Base-by-base conservation (phyloP, 2,888 invertebrate genomes). In the Onchidella celtica region DNA sequence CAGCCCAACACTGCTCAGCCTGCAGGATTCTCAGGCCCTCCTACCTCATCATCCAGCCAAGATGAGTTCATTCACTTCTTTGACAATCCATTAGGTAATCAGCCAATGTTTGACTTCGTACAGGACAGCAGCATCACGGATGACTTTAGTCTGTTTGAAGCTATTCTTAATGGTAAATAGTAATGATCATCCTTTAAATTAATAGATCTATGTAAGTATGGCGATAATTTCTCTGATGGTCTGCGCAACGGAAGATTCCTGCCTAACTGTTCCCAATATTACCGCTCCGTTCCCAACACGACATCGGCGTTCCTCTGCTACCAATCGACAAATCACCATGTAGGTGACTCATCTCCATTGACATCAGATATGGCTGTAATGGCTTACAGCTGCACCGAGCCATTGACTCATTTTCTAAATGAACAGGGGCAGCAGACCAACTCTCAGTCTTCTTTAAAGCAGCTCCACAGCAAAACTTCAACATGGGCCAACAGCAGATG, bases 41-140 rank as follows among this genome's bases (percentile, higher is more conserved):
- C 83, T 79, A 65, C 82, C 14, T 76, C 79, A 11, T 66, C 79
- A 61, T 32, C 84, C n/a, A 72, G 73, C 47, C 89, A 88, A 82
- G 90, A 90, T 61, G 91, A 97, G 93, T 96, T 97, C 93, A 95
- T 97, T 89, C 97, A 97, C 94, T 97, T 97, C 94, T 95, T 97
- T 84, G 97, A 97, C 93, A 90, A 89, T 57, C 87, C 87, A 75
- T 55, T 79, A 27, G 65, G 61, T 11, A 47, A 17, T 38, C 69
- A 78, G 32, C 86, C 88, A 59, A 87, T 87, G 84, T 86, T 90
- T 29, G 97, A 97, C 93, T 95, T 96, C 83, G 95, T 97, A 89
- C 97, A 97, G 91, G 95, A 87, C 3, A 87, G 85, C 36, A 95
- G 88, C 3, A 87, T 85, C 36, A 66, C 88, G 34, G 82, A 86